Base-by-base conservation (phyloP, 2,888 invertebrate species). In the Platycheirus albimanus region DNA sequence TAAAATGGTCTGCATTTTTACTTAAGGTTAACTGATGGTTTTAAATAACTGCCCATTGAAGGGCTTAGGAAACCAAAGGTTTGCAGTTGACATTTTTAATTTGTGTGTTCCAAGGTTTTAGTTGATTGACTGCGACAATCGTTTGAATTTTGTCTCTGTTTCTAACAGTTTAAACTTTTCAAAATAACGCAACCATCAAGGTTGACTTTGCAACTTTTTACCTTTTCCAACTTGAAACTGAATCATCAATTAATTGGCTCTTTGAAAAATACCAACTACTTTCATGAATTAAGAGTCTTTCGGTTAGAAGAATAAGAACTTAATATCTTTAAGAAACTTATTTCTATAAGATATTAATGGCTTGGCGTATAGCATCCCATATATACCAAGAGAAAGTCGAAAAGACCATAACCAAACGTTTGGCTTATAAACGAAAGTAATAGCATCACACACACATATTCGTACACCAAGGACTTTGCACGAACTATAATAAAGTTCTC, bases 401-500 rank as follows among this genome's bases (percentile, higher is more conserved):
- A 17, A 0, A 3, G n/a, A 13, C 19, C 19, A 11, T 24, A 47
- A 17, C 36, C 36, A 56, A 24, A 38, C 38, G 13, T 13, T 36
- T 54, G 19, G 17, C 8, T 54, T 54, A 20, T 36, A 36, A 36
- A 54, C 54, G 36, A 36, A 54, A 36, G 54, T 36, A 54, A 54
- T 54, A 36, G 38, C 56, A 56, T 56, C 24, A 38, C 38, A 56
- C 56, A 38, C 7, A 56, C n/a, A 54, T 19, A 24, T n/a, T n/a
- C n/a, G n/a, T n/a, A n/a, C 13, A 20, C 13, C 28, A 67, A 67
- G 49, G 54, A 49, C 67, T 11, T 20, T 17, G 54, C 67, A 51
- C 54, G 71, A 81, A 77, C 66, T 54, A 24, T 24, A 28, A 28
- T 17, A 15, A 81, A 72, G 56, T 70, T 71, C 64, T 69, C 63